Evolutionary conservation across 1,140 invertebrate genomes (phyloP).

Genomic region (Atopsyche davidsoni): DNA sequence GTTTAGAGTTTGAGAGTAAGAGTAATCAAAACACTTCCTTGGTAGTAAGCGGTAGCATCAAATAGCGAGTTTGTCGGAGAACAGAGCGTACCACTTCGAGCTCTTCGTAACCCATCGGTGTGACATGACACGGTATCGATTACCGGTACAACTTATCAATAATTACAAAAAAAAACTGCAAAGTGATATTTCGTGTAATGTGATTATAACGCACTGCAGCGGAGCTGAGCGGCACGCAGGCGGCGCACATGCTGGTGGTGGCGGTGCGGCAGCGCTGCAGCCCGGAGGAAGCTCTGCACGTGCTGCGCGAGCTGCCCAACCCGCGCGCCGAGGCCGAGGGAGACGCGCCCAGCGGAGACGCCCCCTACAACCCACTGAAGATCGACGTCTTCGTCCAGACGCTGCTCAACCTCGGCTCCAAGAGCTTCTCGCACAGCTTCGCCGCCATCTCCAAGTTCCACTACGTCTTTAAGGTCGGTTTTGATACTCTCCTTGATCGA

Average conservation of each 20-base stretch:
- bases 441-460: slow-evolving; percentile 96
- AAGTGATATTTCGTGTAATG: no score
- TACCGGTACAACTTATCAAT: no score
- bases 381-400: slow-evolving; percentile 97
- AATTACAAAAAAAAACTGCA: no score
- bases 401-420: slow-evolving; percentile 85
- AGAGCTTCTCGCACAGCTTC: slow-evolving; percentile 97
- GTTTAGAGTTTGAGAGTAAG: no score
- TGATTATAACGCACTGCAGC: no score
- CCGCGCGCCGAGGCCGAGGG: slow-evolving; percentile 63
- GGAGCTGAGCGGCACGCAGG: slow-evolving; percentile 71
- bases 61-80: no score
- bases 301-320: slow-evolving; percentile 81
- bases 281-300: slow-evolving; percentile 84
- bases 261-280: slow-evolving; percentile 83
- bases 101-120: no score
- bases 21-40: no score
- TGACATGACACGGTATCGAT: no score
- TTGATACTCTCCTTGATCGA: background rate
- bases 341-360: slow-evolving; percentile 52
- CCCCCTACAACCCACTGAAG: slow-evolving; percentile 80
- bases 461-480: slow-evolving; percentile 77
- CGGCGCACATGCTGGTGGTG: slow-evolving; percentile 77
- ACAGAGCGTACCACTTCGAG: no score
- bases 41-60: no score